Conservation (phyloP, 2,797 vertebrate genomes). For the Malacoraja senta region DNA sequence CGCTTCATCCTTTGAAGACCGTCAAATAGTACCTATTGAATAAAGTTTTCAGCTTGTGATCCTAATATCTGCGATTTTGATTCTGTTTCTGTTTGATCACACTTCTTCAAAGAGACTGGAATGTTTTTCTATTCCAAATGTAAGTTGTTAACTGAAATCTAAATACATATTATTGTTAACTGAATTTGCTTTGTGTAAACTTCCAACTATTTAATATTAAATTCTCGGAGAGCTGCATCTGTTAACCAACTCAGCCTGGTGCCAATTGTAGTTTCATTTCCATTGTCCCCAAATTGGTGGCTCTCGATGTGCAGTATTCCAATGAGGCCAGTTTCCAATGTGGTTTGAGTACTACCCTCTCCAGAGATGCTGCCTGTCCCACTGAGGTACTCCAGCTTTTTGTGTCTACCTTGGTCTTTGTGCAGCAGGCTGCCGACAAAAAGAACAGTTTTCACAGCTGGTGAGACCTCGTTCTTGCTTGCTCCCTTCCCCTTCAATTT, state of each 20-base stretch:
- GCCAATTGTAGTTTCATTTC: neutral
- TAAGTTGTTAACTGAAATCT: neutral
- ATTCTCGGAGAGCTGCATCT: neutral
- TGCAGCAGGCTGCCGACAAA: no score
- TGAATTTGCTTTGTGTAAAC: neutral
- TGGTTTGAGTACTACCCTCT: no score
- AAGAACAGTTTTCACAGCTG: no score
- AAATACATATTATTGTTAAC: neutral
- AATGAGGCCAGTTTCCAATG: no score
- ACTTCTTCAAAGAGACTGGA: neutral
- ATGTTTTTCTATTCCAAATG: neutral
- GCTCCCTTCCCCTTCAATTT: no score
- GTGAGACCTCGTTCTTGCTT: no score
- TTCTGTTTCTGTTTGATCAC: neutral
- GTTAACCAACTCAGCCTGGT: neutral
- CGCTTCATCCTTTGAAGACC: neutral
- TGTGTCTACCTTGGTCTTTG: no score
- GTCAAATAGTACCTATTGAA: neutral
- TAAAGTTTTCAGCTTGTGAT: neutral
- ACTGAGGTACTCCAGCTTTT: no score
- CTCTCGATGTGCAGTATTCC: no score
- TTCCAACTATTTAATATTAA: neutral
- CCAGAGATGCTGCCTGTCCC: no score
- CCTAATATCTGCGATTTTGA: neutral
- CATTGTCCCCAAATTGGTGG: no score